These are phyloP conservation scores for Monochamus saltuarius DNA, from an alignment of 1,140 invertebrate genomes.

Conservation along the genomic window DNA sequence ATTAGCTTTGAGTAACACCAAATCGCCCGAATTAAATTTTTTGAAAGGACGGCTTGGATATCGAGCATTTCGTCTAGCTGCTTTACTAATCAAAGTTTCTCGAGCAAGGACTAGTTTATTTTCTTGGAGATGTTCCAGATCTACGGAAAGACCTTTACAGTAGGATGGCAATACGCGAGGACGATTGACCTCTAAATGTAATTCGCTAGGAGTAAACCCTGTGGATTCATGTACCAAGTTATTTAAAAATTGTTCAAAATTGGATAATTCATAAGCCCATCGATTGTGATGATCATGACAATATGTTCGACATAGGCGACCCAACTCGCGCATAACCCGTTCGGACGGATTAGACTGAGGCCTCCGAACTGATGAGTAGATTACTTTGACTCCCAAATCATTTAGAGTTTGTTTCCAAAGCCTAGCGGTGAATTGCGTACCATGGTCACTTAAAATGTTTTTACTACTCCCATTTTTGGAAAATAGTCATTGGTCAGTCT, in stretches of 20 bases:
- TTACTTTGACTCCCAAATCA: constrained; percentile 24
- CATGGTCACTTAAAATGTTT: constrained; percentile 28
- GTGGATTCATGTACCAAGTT: constrained; percentile 8
- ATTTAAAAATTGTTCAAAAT: constrained; percentile 9
- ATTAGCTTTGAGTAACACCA: constrained; percentile 1
- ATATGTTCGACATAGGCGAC: constrained; percentile 36
- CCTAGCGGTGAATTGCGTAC: constrained; percentile 29
- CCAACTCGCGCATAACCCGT: constrained; percentile 42
- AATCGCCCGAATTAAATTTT: neutral
- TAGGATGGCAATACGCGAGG: neutral
- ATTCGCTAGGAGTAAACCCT: constrained; percentile 9
- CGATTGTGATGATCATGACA: neutral
- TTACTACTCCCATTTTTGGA: constrained; percentile 23
- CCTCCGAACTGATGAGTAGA: constrained; percentile 39
- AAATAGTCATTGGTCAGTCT: constrained; percentile 27
- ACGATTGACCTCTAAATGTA: neutral
- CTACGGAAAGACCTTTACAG: neutral
- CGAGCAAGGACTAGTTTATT: too few species aligned
- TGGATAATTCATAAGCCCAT: constrained; percentile 4
- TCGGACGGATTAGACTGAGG: constrained; percentile 41
- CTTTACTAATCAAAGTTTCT: constrained; percentile 1
- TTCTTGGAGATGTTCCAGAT: too few species aligned
- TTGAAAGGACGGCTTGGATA: neutral
- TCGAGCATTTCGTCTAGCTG: neutral
- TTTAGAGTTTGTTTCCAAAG: constrained; percentile 29